Conservation (phyloP, 1,140 invertebrate genomes). For the Spodoptera frugiperda region DNA sequence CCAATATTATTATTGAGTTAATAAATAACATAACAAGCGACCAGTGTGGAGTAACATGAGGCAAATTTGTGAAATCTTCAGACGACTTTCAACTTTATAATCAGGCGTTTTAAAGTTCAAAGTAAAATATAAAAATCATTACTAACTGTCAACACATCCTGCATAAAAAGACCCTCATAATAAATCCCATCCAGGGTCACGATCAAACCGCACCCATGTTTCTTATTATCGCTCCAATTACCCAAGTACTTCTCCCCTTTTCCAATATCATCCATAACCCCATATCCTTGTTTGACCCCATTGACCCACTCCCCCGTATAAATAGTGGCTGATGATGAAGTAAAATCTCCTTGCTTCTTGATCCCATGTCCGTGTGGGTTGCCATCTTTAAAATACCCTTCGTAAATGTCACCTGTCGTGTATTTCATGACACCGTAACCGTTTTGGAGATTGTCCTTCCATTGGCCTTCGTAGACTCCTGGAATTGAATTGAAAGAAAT, state of each 20-base stretch:
- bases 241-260: conserved; percentile 96
- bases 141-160: conserved; percentile 91
- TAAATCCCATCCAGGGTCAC: conserved; percentile 96
- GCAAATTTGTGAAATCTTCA: no score
- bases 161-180: conserved; percentile 94
- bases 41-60: no score
- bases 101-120: no score
- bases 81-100: no score
- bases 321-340: conserved; percentile 90
- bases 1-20: no score
- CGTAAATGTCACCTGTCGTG: conserved; percentile 90
- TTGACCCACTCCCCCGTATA: conserved; percentile 95
- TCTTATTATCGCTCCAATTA: conserved; percentile 93
- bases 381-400: conserved; percentile 94
- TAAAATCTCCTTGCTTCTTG: conserved; percentile 92
- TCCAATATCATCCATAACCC: conserved; percentile 94
- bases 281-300: conserved; percentile 93
- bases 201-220: conserved; percentile 93
- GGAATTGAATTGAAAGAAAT: conserved; percentile 51
- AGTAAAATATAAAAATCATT: no score
- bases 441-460: conserved; percentile 94
- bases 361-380: conserved; percentile 94
- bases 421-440: conserved; percentile 93
- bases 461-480: conserved; percentile 93
- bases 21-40: no score